A percentile compares a stretch with the other conserved stretches of the same genome.
These are phyloP conservation scores for Cebus imitator DNA, from an alignment of 2,113 vertebrate genomes.

Conservation along the genomic window DNA sequence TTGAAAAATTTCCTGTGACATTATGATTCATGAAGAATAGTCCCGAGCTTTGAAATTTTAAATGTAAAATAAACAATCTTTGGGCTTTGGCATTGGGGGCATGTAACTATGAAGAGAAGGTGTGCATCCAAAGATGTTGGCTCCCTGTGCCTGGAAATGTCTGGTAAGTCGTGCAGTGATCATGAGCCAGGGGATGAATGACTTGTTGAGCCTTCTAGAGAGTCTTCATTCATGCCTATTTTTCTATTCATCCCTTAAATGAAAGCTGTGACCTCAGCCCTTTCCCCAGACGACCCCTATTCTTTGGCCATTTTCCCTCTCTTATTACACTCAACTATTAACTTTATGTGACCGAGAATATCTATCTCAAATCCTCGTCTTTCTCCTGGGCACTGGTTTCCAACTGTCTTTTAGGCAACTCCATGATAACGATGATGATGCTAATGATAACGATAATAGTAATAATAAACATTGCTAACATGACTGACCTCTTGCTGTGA, in stretches of 20 bases:
- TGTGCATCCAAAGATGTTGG: neutral
- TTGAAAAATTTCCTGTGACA: neutral
- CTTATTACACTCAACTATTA: neutral
- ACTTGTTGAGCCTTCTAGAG: neutral
- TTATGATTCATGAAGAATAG: neutral
- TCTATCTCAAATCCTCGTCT: neutral
- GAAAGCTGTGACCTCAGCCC: neutral
- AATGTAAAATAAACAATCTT: neutral
- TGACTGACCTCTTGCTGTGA: neutral
- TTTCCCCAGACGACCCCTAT: neutral
- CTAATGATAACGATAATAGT: neutral
- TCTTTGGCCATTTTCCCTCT: neutral
- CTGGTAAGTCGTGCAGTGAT: neutral
- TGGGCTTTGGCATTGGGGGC: neutral
- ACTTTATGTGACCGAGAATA: neutral
- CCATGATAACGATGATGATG: neutral
- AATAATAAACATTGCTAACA: neutral
- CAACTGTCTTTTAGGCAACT: neutral
- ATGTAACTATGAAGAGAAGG: neutral
- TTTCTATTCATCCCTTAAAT: neutral
- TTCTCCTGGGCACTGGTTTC: neutral
- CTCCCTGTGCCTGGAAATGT: neutral
- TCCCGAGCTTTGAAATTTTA: neutral
- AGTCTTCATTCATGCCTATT: neutral
- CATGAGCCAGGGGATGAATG: neutral